Conservation (phyloP, 1,140 invertebrate species). For the Bombus pyrosoma region DNA sequence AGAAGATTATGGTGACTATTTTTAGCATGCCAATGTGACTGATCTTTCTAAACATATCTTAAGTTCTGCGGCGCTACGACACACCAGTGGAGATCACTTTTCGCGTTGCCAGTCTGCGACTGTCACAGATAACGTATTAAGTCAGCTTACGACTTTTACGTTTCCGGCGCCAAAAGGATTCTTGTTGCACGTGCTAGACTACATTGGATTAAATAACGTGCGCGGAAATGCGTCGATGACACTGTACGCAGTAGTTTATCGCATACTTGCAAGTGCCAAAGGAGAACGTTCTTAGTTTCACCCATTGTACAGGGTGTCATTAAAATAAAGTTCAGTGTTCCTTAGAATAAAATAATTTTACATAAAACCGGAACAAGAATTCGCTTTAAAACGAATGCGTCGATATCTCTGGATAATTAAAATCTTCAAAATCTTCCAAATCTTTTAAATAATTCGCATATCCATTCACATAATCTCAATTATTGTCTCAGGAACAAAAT, state of each 20-base stretch:
- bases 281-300: neutral
- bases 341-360: neutral
- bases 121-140: constrained; percentile 14
- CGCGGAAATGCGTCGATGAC: neutral
- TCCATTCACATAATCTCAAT: too few species aligned
- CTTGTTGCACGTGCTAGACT: neutral
- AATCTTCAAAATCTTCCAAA: neutral
- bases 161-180: constrained; percentile 42
- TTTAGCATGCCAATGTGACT: neutral
- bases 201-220: neutral
- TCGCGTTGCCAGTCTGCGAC: constrained; percentile 2
- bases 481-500: too few species aligned
- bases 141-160: constrained; percentile 24
- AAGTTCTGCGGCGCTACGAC: neutral
- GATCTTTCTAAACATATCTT: neutral
- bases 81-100: neutral
- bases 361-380: accelerated
- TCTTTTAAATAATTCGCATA: too few species aligned
- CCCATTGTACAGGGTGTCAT: neutral
- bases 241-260: neutral
- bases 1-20: neutral
- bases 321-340: neutral
- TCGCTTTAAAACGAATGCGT: neutral
- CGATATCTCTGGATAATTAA: neutral
- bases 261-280: neutral